Evolutionary conservation across 2,113 vertebrate species (phyloP).

Genomic region (Lepus europaeus): DNA sequence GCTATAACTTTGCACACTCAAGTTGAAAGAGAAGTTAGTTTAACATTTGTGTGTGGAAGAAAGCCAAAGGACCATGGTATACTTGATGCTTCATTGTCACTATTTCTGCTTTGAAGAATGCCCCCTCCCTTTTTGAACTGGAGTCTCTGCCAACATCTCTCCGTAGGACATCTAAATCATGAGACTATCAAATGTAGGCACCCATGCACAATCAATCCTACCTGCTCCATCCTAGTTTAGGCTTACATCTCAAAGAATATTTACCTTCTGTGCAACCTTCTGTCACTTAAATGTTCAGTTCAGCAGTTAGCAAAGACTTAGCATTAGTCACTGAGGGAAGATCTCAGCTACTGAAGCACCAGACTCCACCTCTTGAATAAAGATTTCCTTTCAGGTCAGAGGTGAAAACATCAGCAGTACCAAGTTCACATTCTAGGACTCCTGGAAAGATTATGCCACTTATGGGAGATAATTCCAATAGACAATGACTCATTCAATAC

Average conservation of each 20-base stretch:
- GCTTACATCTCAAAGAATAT: constrained; percentile 62
- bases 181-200: constrained; percentile 27
- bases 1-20: constrained; percentile 79
- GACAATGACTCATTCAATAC: neutral
- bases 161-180: constrained; percentile 28
- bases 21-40: constrained; percentile 75
- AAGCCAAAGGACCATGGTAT: constrained; percentile 45
- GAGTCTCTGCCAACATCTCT: constrained; percentile 57
- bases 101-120: constrained; percentile 46
- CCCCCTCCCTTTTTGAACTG: neutral
- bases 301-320: constrained; percentile 47
- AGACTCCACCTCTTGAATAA: neutral
- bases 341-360: neutral
- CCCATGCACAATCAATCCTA: constrained; percentile 40
- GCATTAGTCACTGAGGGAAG: constrained; percentile 38
- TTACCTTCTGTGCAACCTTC: constrained; percentile 74
- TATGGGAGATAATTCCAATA: neutral
- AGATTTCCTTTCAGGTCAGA: constrained; percentile 13
- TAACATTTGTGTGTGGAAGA: constrained; percentile 71
- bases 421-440: neutral
- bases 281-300: constrained; percentile 60
- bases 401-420: neutral
- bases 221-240: constrained; percentile 42
- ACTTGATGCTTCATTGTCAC: constrained; percentile 51
- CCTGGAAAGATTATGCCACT: neutral